These are phyloP conservation scores for Drosophila crucigera DNA, from an alignment of 2,888 invertebrate species.

Conservation along the genomic window DNA sequence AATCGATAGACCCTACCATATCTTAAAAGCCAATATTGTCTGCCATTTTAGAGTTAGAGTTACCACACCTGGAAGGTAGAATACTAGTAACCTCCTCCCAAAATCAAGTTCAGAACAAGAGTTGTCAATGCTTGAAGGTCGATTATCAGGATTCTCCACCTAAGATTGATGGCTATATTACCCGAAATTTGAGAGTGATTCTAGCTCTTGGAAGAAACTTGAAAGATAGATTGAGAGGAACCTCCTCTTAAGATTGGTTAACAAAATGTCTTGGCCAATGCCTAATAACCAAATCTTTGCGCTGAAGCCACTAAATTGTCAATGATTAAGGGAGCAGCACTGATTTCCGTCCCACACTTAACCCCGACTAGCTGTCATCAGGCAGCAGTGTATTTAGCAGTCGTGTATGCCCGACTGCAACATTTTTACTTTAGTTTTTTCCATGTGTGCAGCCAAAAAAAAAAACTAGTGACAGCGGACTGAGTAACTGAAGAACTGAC, in stretches of 20 bases:
- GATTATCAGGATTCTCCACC: background rate
- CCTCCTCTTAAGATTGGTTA: background rate
- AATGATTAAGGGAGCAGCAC: background rate
- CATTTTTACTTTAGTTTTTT: slow-evolving; percentile 24
- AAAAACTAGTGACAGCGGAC: slow-evolving; percentile 35
- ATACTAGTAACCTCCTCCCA: too few relatives aligned
- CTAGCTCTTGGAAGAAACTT: background rate
- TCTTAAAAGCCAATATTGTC: background rate
- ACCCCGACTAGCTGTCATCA: background rate
- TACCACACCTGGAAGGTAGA: background rate
- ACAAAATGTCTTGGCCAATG: background rate
- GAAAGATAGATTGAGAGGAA: background rate
- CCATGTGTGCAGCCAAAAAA: slow-evolving; percentile 52
- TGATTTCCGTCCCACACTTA: background rate
- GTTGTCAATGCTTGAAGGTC: background rate
- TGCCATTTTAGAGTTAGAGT: background rate
- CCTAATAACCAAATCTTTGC: background rate
- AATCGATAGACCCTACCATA: background rate
- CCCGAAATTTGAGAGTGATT: background rate
- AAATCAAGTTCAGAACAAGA: background rate
- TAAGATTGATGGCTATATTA: background rate
- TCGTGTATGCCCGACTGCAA: background rate
- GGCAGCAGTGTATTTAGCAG: background rate
- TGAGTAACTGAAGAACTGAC: background rate
- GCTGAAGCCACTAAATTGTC: too few relatives aligned